Conservation (phyloP, 2,113 vertebrate genomes). For the Nansenia antarctica region DNA sequence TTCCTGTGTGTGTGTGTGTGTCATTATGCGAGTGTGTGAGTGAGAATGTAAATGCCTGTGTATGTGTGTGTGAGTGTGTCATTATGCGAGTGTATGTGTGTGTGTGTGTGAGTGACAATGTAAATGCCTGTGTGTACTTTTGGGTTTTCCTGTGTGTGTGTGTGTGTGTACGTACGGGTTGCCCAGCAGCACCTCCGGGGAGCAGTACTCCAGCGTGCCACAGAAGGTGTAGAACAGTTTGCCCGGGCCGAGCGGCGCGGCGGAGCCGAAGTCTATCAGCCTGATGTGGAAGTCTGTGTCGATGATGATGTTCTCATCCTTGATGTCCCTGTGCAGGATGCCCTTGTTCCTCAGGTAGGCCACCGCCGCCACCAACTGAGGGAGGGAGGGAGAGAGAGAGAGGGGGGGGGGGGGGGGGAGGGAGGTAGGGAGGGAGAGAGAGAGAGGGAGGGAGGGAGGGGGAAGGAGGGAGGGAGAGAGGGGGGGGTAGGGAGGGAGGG, state of each 20-base stretch:
- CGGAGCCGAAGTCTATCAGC: slow-evolving; percentile 93
- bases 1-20: no score
- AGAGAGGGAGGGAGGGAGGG: no score
- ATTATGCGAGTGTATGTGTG: no score
- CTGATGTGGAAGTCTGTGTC: slow-evolving; percentile 87
- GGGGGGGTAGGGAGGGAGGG: no score
- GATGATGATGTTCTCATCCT: slow-evolving; percentile 94
- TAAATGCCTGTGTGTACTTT: no score
- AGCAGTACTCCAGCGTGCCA: slow-evolving; percentile 93
- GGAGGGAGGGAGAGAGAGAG: slow-evolving; percentile 21
- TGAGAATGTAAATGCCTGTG: no score
- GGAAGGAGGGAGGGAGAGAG: no score
- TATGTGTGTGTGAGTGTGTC: background rate
- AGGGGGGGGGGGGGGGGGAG: background rate
- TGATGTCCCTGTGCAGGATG: slow-evolving; percentile 91
- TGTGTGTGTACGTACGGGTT: slow-evolving; percentile 79
- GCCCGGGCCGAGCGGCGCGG: slow-evolving; percentile 80
- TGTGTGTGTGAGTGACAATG: no score
- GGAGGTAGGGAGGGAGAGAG: background rate
- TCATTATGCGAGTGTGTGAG: no score
- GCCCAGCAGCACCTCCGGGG: slow-evolving; percentile 91
- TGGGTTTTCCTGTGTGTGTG: background rate
- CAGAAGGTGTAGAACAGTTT: slow-evolving; percentile 90
- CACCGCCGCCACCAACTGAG: slow-evolving; percentile 88
- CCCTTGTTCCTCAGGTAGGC: slow-evolving; percentile 80